Percentiles rank a stretch among this genome's conserved stretches.
These are phyloP conservation scores for Diachasmimorpha longicaudata DNA, from an alignment of 1,140 invertebrate species.

Conservation along the genomic window DNA sequence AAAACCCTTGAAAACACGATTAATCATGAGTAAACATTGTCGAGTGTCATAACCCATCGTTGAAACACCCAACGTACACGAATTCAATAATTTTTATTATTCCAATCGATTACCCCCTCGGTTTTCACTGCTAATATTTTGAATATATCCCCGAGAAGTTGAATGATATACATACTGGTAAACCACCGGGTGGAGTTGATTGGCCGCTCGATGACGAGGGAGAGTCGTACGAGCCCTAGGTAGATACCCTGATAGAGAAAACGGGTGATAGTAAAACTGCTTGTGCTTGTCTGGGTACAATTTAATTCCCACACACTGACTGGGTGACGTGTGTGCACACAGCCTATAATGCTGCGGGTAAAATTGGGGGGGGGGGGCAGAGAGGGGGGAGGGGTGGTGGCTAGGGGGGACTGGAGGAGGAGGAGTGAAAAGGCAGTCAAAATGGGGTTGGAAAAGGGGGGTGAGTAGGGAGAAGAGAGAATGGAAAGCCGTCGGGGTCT, in stretches of 20 bases:
- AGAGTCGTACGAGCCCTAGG: background rate
- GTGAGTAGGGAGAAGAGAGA: too few species aligned
- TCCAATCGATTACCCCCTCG: background rate
- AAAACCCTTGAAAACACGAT: too few species aligned
- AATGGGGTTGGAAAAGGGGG: background rate
- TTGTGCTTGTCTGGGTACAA: background rate
- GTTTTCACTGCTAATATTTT: background rate
- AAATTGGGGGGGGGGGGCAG: conserved; percentile 22
- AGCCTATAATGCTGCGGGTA: background rate
- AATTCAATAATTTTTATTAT: background rate
- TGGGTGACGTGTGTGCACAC: background rate
- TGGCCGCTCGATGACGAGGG: conserved; percentile 18
- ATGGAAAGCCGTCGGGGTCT: conserved; percentile 29
- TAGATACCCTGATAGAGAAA: background rate
- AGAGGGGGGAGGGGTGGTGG: too few species aligned
- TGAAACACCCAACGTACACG: too few species aligned
- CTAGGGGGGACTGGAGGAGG: too few species aligned
- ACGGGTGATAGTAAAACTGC: conserved; percentile 4
- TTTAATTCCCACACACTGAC: background rate
- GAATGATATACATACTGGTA: background rate
- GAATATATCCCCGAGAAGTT: background rate
- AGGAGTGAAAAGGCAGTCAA: background rate
- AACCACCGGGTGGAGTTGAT: conserved; percentile 11
- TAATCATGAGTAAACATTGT: too few species aligned
- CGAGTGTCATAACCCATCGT: too few species aligned